A percentile compares a stretch with the other conserved stretches of the same genome.
Conservation (phyloP, 2,113 vertebrate genomes). For the Brachyhypopomus gauderio region DNA sequence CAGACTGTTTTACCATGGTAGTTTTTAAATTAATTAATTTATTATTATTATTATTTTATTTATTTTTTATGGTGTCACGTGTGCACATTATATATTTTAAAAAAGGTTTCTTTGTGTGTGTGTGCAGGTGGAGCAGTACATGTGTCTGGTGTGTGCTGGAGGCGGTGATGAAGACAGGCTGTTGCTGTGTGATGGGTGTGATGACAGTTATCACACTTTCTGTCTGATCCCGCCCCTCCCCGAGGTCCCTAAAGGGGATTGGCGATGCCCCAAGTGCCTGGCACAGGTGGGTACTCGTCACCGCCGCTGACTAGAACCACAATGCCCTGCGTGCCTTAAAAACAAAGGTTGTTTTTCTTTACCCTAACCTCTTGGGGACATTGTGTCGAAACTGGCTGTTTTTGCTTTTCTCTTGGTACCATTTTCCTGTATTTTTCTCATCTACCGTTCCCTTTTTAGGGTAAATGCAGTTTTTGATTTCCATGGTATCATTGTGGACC, state of each 20-base stretch:
- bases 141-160: slow-evolving; percentile 89
- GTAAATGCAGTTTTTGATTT: too few species aligned
- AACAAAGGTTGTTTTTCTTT: background rate
- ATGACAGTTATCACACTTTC: slow-evolving; percentile 98
- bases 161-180: slow-evolving; percentile 91
- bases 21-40: background rate
- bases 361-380: too few species aligned
- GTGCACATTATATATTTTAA: too few species aligned
- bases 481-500: too few species aligned
- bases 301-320: background rate
- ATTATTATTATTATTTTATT: background rate
- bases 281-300: slow-evolving; percentile 81
- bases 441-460: too few species aligned
- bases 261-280: slow-evolving; percentile 97
- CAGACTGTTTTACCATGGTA: background rate
- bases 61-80: background rate
- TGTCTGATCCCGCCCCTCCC: slow-evolving; percentile 95
- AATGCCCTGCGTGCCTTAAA: background rate
- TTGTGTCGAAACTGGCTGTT: too few species aligned
- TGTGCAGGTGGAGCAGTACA: slow-evolving; percentile 91
- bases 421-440: too few species aligned
- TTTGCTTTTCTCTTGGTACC: too few species aligned
- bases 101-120: background rate
- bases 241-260: slow-evolving; percentile 96
- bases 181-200: slow-evolving; percentile 94